phyloP scores from a whole-genome alignment of 2,113 vertebrate genomes.

The Bufo bufo region DNA sequence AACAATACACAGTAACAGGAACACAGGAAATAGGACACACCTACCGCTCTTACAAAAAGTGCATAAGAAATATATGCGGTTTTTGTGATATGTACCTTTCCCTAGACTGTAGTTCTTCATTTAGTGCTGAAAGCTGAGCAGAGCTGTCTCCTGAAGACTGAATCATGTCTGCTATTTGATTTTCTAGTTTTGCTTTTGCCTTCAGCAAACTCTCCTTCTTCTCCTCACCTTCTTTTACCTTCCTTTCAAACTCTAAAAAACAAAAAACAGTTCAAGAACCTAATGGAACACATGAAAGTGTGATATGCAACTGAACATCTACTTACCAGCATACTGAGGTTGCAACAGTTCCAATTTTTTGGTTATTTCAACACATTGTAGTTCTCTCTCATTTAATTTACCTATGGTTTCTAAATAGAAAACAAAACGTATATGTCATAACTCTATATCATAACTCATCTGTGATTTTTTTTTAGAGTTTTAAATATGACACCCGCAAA shows the following conservation, averaged over 20 bases:
- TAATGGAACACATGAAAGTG: not conserved
- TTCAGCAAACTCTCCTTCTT: slow-evolving; percentile 80
- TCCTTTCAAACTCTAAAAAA: slow-evolving; percentile 82
- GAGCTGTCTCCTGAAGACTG: slow-evolving; percentile 93
- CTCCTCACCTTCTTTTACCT: slow-evolving; percentile 81
- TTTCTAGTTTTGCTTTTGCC: slow-evolving; percentile 88
- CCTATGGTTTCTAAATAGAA: slow-evolving; percentile 80
- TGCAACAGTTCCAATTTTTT: slow-evolving; percentile 80
- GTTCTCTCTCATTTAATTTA: slow-evolving; percentile 83
- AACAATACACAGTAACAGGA: no score
- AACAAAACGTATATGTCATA: slow-evolving; percentile 42
- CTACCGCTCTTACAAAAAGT: no score
- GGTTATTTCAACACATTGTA: slow-evolving; percentile 78
- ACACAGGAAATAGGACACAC: no score
- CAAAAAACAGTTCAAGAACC: slow-evolving; percentile 13
- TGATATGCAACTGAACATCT: not conserved
- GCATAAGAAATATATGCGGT: no score
- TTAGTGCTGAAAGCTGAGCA: slow-evolving; percentile 89
- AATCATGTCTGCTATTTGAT: slow-evolving; percentile 89
- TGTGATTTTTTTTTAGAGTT: no score
- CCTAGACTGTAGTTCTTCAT: slow-evolving; percentile 85
- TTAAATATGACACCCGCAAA: no score
- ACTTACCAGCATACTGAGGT: slow-evolving; percentile 73
- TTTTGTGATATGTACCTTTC: slow-evolving; percentile 76
- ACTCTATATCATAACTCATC: no score